phyloP scores from a whole-genome alignment of 2,888 invertebrate species.

The Diarsia dahlii region DNA sequence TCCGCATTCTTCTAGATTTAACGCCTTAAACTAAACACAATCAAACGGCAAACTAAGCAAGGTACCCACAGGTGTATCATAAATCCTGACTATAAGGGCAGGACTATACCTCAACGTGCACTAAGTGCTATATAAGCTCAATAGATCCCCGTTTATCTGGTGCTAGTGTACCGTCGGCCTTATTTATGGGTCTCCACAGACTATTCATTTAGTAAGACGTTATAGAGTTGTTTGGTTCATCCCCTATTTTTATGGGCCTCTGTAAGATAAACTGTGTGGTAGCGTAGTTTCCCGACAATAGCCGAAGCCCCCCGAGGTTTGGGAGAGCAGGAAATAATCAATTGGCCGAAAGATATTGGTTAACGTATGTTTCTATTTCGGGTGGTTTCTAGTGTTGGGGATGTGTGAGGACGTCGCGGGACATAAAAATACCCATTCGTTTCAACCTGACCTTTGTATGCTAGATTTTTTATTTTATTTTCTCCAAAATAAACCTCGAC shows the following conservation, averaged over 20 bases:
- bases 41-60: conserved; percentile 68
- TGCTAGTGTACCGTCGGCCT: conserved; percentile 78
- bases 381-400: conserved; percentile 6
- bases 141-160: conserved; percentile 87
- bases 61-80: conserved; percentile 80
- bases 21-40: conserved; percentile 58
- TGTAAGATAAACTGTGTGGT: conserved; percentile 71
- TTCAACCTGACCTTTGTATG: conserved; percentile 16
- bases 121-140: conserved; percentile 86
- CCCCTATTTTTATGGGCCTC: conserved; percentile 77
- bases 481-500: not conserved
- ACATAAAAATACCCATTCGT: conserved; percentile 34
- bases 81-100: conserved; percentile 79
- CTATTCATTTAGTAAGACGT: conserved; percentile 84
- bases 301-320: conserved; percentile 43
- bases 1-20: conserved; percentile 31
- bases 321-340: conserved; percentile 58
- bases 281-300: conserved; percentile 58
- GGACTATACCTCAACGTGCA: conserved; percentile 75
- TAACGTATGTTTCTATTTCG: conserved; percentile 53
- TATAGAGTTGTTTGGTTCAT: conserved; percentile 80
- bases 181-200: conserved; percentile 83
- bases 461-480: conserved; percentile 4
- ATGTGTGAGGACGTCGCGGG: conserved; percentile 13
- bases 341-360: conserved; percentile 53